Evolutionary conservation across 92 coral and sea anemone species (phyloP), one percentile per base, ranked within the genome.

Genomic region (Palythoa grandis): DNA sequence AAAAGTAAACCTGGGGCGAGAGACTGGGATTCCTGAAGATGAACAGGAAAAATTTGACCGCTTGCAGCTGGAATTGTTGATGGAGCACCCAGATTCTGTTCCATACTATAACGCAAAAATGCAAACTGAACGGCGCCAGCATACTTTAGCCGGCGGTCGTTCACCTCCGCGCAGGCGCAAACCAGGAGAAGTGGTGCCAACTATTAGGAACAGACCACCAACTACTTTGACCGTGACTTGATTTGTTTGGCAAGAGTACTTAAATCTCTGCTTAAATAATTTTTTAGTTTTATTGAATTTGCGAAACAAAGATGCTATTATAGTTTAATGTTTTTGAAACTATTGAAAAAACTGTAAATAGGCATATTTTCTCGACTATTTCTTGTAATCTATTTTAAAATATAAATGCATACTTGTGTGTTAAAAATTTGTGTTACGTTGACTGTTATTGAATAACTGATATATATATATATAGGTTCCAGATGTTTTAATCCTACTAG

Each of bases 11-110:
- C 61, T 67, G 48, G 93, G 93, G 76, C 91, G 95, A 76, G 93
- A 88, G 15, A 92, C 97, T 7, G 92, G 87, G 19, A 88, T 89
- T 2, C 94, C 95, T 12, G 99, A 97, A 76, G 99, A 97, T 86
- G 99, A 97, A 71, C 99, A 95, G 77, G 99, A 97, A 87, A 97
- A 97, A 85, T 95, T 97, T 89, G 99, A 97, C 79, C 94, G 98
- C 29, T 92, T 97, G 76, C 99, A 97, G 94, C 76, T 97, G 70
- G 98, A 97, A 70, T 86, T 95, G 69, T 90, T 97, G 87, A 97
- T 97, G 97, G 99, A 97, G 70, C 94, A 97, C 57, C 99, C 99
- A 11, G 99, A 97, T 69, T 97, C 99, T 39, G 99, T 97, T 58
- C 98, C 99, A 17, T 97, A 95, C 82, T 97, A 97, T 75, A 95